Base-by-base conservation (phyloP, 2,113 vertebrate genomes). In the Corydoras sp. region DNA sequence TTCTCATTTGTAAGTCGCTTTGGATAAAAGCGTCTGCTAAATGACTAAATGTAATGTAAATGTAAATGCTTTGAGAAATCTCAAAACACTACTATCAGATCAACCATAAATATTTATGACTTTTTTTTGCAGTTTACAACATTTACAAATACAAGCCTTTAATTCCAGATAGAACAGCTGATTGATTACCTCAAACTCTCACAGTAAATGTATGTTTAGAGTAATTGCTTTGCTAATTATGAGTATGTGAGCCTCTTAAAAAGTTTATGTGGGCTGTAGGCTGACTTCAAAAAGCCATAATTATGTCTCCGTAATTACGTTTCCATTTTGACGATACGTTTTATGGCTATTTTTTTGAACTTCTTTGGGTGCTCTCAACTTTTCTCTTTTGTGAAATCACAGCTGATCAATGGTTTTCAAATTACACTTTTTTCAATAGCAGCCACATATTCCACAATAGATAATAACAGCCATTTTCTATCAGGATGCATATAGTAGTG, bases 401-500 rank as follows among this genome's bases (percentile, higher is more conserved):
- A 32, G 30, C 5, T 67, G 54, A 11, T 15, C 53, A 35, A 35
- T 32, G 65, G 65, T n/a, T 56, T 35, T 18, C 2, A 66, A 56
- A 56, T 35, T 30, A 67, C 29, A 32, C 31, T 56, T 31, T 12
- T 9, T 49, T 32, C 31, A 43, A 43, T 43, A 43, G 35, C 35
- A 43, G 13, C 51, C 11, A 14, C 10, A 53, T 53, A 53, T 53
- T 18, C 7, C 18, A 2, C 4, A 24, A 29, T 13, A 56, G 69
- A 71, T 55, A 54, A 62, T 32, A 5, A 10, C 10, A 53, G 43
- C 12, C 48, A 48, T 72, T 72, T 65, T 10, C 48, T 10, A 30
- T 72, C 29, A 31, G 31, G 7, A 55, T 56, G 56, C 51, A 58
- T 31, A 65, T 5, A 43, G 59, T 55, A 29, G 11, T 13, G 10